Base-by-base conservation (phyloP, 2,113 vertebrate genomes). In the Speoplatyrhinus poulsoni region DNA sequence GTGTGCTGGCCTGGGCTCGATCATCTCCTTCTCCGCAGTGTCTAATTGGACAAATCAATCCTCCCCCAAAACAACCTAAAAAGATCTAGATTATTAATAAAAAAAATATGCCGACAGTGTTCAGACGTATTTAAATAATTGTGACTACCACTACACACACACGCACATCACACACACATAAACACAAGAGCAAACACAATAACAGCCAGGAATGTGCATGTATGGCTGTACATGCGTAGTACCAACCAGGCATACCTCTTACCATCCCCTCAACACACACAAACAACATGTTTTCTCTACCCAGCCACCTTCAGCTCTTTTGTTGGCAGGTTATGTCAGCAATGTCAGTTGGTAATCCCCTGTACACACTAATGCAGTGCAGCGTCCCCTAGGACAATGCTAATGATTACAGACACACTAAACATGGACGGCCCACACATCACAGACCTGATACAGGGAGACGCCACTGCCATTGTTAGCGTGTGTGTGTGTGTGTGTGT, bases 361-460 rank as follows among this genome's bases (percentile, higher is more conserved):
- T 17, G 79, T 79, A 70, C 26, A 47, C 80, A 88, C 86, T 84
- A 77, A 16, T 84, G 85, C 81, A 86, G 77, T 88, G 82, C 76
- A 87, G 83, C 82, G 73, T 72, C 86, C 80, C 79, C 82, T 82
- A 87, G 68, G 82, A 89, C 87, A 89, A 88, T 87, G 75, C 76
- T 76, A 70, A 82, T 75, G 78, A 80, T 79, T 79, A 77, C 62
- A 74, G 60, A 75, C 69, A 47, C 59, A 73, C 60, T 62, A 76
- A 76, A 83, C 80, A 73, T 85, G 82, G 82, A 47, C 46, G 32
- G 15, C 26, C 26, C 17, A 6, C 61, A 63, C 47, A 49, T 26
- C 19, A 26, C 46, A 32, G 47, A 26, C 47, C 46, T 48, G 61
- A 26, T 50, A 17, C 10, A 48, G 61, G 13, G 47, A 62, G 17